Percentiles rank a stretch among this genome's conserved stretches.
phyloP scores from a whole-genome alignment of 2,113 vertebrate species.

The Colaptes auratus region DNA sequence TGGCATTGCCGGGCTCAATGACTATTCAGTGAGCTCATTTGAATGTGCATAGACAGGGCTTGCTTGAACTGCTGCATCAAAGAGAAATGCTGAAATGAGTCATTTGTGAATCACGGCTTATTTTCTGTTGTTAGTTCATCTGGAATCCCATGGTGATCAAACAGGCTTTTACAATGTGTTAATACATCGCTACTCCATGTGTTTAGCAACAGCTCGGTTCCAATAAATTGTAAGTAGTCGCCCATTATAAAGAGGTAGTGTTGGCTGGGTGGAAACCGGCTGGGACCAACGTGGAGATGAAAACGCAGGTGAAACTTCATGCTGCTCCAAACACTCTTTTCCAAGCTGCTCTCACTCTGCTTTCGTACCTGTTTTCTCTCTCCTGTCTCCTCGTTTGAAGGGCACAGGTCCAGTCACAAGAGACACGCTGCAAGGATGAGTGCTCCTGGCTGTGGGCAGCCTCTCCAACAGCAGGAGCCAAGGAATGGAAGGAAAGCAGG shows the following conservation, averaged over 20 bases:
- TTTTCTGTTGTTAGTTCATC: conserved; percentile 63
- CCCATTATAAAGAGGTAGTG: conserved; percentile 23
- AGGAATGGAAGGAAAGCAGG: neutral
- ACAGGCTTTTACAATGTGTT: conserved; percentile 66
- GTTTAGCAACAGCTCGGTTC: conserved; percentile 54
- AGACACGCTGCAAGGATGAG: fast-evolving
- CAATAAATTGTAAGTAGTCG: conserved; percentile 52
- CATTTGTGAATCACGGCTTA: conserved; percentile 65
- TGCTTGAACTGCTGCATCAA: conserved; percentile 59
- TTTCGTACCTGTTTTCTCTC: neutral
- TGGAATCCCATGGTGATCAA: conserved; percentile 69
- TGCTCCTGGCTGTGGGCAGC: fast-evolving
- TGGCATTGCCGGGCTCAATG: neutral
- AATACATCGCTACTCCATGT: conserved; percentile 51
- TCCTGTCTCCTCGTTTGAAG: neutral
- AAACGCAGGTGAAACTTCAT: neutral
- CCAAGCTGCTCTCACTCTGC: neutral
- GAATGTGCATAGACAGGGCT: conserved; percentile 49
- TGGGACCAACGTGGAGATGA: neutral
- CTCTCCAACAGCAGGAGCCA: neutral
- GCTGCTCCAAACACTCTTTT: neutral
- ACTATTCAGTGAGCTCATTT: conserved; percentile 51
- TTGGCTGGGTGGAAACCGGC: neutral
- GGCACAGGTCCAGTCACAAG: neutral
- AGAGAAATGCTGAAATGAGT: conserved; percentile 68